phyloP scores from a whole-genome alignment of 2,797 vertebrate genomes.

The Sebastes baramenuke region DNA sequence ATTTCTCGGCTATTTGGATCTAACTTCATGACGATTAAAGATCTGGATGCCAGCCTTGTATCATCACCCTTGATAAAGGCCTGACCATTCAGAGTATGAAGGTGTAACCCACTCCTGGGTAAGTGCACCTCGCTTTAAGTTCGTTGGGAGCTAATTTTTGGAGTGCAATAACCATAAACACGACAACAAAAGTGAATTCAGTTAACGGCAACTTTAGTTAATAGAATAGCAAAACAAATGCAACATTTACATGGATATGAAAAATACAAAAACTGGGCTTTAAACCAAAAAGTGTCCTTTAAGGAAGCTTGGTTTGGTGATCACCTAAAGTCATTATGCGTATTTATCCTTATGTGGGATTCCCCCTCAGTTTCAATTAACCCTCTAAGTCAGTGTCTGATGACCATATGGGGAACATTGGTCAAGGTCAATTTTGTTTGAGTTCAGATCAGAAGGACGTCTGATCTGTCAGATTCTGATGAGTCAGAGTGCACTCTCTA shows the following conservation, averaged over 20 bases:
- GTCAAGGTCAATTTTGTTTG: not conserved
- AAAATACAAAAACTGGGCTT: not conserved
- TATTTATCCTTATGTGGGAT: not conserved
- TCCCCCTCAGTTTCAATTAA: not conserved
- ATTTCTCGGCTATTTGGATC: constrained; percentile 1
- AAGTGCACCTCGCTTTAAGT: too few relatives aligned
- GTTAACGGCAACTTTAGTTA: not conserved
- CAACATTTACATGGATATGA: not conserved
- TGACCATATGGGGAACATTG: not conserved
- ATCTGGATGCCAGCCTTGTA: not conserved
- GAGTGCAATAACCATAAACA: not conserved
- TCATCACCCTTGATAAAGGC: not conserved
- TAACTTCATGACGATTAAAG: not conserved
- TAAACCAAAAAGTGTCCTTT: not conserved
- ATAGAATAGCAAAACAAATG: not conserved
- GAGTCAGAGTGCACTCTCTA: not conserved
- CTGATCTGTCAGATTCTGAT: not conserved
- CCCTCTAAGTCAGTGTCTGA: not conserved
- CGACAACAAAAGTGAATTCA: not conserved
- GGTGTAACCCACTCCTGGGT: not conserved
- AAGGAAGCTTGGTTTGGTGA: not conserved
- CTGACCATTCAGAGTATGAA: not conserved
- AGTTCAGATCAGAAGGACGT: not conserved
- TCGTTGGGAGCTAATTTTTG: not conserved
- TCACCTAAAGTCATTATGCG: not conserved